Evolutionary conservation across 2,888 invertebrate genomes (phyloP).

Genomic region (Saturnia pavonia): DNA sequence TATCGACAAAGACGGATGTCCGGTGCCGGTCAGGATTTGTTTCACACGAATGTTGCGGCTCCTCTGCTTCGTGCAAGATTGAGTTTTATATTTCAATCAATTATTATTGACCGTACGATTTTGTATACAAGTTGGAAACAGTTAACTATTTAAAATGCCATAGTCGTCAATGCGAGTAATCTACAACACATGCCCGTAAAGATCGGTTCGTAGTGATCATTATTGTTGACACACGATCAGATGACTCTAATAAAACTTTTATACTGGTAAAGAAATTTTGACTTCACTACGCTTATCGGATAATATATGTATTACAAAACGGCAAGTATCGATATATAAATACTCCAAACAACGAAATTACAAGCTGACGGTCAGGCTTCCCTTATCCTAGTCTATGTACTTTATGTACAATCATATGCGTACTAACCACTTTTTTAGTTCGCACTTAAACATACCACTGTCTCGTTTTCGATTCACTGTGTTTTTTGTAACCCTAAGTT

Average conservation of each 20-base stretch:
- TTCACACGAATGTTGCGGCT: slow-evolving; percentile 71
- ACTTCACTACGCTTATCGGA: no score
- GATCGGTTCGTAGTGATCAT: neutral
- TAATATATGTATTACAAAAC: no score
- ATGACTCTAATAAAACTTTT: no score
- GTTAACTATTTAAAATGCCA: neutral
- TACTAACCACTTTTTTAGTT: neutral
- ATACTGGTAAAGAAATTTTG: no score
- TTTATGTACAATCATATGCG: neutral
- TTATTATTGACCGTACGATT: slow-evolving; percentile 20
- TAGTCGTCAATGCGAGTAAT: neutral
- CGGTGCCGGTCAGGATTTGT: slow-evolving; percentile 82
- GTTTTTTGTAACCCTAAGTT: neutral
- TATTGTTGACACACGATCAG: neutral
- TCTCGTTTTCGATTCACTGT: neutral
- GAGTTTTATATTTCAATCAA: slow-evolving; percentile 30
- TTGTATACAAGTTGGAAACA: neutral
- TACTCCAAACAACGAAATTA: neutral
- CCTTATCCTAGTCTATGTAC: neutral
- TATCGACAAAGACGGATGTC: slow-evolving; percentile 81
- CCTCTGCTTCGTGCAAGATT: slow-evolving; percentile 47
- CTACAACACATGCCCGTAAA: neutral
- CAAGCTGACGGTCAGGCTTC: neutral
- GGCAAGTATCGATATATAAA: neutral
- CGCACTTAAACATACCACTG: neutral